Percentiles rank a stretch among this genome's conserved stretches.
Conservation (phyloP, 2,888 invertebrate species). For the Dimorphilus gyrociliatus region DNA sequence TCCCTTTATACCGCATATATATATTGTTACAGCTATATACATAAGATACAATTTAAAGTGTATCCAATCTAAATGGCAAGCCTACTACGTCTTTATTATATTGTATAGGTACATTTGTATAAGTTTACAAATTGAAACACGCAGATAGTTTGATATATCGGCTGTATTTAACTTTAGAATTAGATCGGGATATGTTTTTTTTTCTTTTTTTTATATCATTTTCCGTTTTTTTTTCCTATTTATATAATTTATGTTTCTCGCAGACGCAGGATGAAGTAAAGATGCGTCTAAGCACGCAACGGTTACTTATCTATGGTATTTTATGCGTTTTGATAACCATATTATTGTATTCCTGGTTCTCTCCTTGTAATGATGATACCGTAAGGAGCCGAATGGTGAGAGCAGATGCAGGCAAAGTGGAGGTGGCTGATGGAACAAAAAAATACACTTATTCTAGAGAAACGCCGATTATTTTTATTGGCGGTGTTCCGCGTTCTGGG, state of each 20-base stretch:
- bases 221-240: too few relatives aligned
- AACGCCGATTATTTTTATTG: constrained; percentile 62
- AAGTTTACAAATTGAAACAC: too few relatives aligned
- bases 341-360: constrained; percentile 6
- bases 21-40: too few relatives aligned
- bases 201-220: too few relatives aligned
- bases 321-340: neutral
- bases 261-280: neutral
- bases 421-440: constrained; percentile 17
- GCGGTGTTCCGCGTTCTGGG: constrained; percentile 90
- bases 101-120: too few relatives aligned
- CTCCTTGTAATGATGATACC: constrained; percentile 2
- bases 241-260: neutral
- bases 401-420: constrained; percentile 11
- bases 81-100: too few relatives aligned
- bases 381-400: constrained; percentile 6
- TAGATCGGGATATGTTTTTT: too few relatives aligned
- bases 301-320: constrained; percentile 2
- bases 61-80: too few relatives aligned
- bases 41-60: too few relatives aligned
- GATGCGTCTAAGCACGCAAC: constrained; percentile 3
- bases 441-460: constrained; percentile 52
- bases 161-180: too few relatives aligned
- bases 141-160: too few relatives aligned
- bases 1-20: too few relatives aligned